Percentiles rank a stretch among this genome's conserved stretches.
These are phyloP conservation scores for Pilophorus perplexus DNA, from an alignment of 2,888 invertebrate species.

Conservation along the genomic window DNA sequence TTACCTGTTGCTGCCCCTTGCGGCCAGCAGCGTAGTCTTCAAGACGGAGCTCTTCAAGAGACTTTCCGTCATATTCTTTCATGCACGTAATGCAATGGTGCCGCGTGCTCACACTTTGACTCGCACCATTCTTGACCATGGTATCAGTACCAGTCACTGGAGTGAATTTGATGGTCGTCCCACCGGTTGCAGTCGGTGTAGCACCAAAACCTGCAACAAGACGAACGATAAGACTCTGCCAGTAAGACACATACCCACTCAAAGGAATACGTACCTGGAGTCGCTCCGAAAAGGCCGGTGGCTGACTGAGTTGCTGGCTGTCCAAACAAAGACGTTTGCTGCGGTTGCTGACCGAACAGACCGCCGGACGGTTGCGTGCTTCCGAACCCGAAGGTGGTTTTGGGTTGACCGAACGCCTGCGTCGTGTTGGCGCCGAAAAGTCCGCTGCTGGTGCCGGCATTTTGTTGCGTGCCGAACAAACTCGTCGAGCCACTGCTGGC, in stretches of 20 bases:
- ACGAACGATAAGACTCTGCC: no score
- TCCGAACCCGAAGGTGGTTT: constrained; percentile 56
- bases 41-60: constrained; percentile 86
- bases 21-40: constrained; percentile 91
- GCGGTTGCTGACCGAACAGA: constrained; percentile 59
- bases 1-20: constrained; percentile 67
- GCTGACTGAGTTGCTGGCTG: constrained; percentile 57
- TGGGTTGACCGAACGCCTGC: constrained; percentile 65
- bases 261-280: constrained; percentile 47
- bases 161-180: constrained; percentile 81
- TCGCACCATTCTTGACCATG: constrained; percentile 81
- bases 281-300: constrained; percentile 54
- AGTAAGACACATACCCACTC: no score
- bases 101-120: constrained; percentile 83
- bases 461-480: constrained; percentile 56
- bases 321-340: constrained; percentile 54
- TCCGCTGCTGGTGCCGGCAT: constrained; percentile 53
- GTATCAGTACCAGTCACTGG: constrained; percentile 87
- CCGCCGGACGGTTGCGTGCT: constrained; percentile 57
- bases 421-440: constrained; percentile 61
- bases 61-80: constrained; percentile 96
- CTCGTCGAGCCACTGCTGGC: constrained; percentile 52
- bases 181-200: constrained; percentile 56
- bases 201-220: constrained; percentile 50
- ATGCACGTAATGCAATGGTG: constrained; percentile 97